Conservation (phyloP, 2,113 vertebrate species). For the Cavia aperea region DNA sequence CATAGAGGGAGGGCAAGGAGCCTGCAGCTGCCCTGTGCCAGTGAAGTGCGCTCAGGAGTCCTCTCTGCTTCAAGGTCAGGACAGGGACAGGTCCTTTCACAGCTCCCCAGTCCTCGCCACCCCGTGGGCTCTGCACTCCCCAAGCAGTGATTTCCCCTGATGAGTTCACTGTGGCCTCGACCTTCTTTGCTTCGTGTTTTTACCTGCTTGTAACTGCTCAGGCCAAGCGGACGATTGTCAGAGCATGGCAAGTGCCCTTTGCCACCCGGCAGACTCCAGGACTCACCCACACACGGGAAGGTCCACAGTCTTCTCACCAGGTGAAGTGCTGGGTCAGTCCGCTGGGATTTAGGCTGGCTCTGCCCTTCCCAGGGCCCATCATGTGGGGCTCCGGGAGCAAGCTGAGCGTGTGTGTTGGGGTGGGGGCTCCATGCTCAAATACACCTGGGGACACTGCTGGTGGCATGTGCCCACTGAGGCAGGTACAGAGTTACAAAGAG, state of each 20-base stretch:
- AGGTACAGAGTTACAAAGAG: neutral
- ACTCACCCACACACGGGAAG: neutral
- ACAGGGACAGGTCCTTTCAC: no score
- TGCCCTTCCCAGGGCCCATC: neutral
- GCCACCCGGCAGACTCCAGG: neutral
- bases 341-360: neutral
- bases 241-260: neutral
- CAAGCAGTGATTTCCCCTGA: neutral
- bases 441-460: neutral
- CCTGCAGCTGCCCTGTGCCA: neutral
- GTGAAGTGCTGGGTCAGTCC: neutral
- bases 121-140: no score
- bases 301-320: neutral
- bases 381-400: neutral
- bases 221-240: neutral
- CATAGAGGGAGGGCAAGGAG: neutral
- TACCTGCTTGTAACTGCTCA: neutral
- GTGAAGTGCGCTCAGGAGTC: neutral
- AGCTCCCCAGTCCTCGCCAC: no score
- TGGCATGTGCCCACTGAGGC: neutral
- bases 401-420: neutral
- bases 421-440: fast-evolving
- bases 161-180: neutral
- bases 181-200: neutral
- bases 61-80: neutral